These are phyloP conservation scores for Phalera bucephala DNA, from an alignment of 2,888 invertebrate genomes.

Conservation along the genomic window DNA sequence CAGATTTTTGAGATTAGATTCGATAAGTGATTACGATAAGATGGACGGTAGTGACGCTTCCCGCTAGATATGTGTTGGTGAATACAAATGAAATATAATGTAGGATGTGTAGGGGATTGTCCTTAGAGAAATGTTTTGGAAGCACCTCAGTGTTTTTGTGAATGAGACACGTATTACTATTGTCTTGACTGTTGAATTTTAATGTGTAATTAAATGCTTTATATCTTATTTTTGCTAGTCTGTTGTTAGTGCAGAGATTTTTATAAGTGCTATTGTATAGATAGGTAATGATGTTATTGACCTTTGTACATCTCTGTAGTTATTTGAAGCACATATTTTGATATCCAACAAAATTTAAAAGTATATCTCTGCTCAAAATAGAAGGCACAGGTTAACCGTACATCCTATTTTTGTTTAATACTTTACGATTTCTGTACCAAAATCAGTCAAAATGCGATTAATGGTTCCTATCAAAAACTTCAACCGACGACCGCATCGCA, in stretches of 20 bases:
- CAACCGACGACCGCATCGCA: not conserved
- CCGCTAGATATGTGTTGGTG: slow-evolving; percentile 25
- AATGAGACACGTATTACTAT: slow-evolving; percentile 9
- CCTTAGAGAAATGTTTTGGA: slow-evolving; percentile 18
- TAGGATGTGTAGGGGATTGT: slow-evolving; percentile 24
- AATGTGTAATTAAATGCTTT: not conserved
- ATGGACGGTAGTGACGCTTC: slow-evolving; percentile 21
- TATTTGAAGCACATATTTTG: too few relatives aligned
- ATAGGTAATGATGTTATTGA: too few relatives aligned
- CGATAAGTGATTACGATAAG: slow-evolving; percentile 23
- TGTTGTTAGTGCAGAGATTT: too few relatives aligned
- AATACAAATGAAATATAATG: slow-evolving; percentile 35
- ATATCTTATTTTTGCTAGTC: too few relatives aligned
- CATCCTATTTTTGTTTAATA: too few relatives aligned
- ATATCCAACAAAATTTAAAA: too few relatives aligned
- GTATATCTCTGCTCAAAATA: too few relatives aligned
- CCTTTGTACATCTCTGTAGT: too few relatives aligned
- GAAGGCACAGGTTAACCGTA: too few relatives aligned
- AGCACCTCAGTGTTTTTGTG: slow-evolving; percentile 13
- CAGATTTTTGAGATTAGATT: slow-evolving; percentile 34
- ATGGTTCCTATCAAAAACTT: not conserved
- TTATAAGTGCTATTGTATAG: too few relatives aligned
- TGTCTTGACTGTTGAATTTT: not conserved
- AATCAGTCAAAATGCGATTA: not conserved
- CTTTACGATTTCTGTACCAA: not conserved